phyloP scores from a whole-genome alignment of 2,888 invertebrate species.

The Caenorhabditis becei region DNA sequence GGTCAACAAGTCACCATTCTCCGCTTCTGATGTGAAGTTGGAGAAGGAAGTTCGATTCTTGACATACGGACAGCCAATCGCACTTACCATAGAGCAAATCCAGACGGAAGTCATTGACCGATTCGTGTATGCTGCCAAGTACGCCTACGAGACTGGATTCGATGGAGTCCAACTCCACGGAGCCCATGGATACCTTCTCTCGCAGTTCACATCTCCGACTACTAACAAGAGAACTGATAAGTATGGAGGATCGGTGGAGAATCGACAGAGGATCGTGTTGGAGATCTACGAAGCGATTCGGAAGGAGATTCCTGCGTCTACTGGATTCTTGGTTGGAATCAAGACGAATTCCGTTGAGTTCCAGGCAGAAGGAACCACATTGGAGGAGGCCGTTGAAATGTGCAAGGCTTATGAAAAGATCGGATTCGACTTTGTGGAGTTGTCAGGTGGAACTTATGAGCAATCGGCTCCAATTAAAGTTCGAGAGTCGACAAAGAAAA shows the following conservation, averaged over 20 bases:
- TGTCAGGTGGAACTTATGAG: slow-evolving; percentile 76
- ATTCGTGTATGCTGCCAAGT: slow-evolving; percentile 66
- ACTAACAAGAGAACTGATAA: slow-evolving; percentile 70
- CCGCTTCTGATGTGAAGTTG: slow-evolving; percentile 71
- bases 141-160: slow-evolving; percentile 67
- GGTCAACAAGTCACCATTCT: slow-evolving; percentile 68
- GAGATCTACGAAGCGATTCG: slow-evolving; percentile 72
- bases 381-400: slow-evolving; percentile 68
- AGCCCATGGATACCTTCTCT: slow-evolving; percentile 72
- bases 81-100: slow-evolving; percentile 72
- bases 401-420: slow-evolving; percentile 61
- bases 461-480: slow-evolving; percentile 64
- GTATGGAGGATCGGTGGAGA: slow-evolving; percentile 69
- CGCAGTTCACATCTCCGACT: slow-evolving; percentile 71
- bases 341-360: slow-evolving; percentile 78
- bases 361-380: slow-evolving; percentile 69
- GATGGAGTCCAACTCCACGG: slow-evolving; percentile 73
- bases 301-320: slow-evolving; percentile 65
- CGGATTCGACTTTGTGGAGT: slow-evolving; percentile 75
- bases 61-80: slow-evolving; percentile 70
- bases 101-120: slow-evolving; percentile 71
- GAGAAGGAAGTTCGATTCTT: slow-evolving; percentile 43
- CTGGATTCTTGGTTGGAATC: slow-evolving; percentile 73
- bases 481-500: slow-evolving; percentile 70
- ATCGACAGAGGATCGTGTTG: slow-evolving; percentile 64